A percentile compares a stretch with the other conserved stretches of the same genome.
Conservation (phyloP, 2,888 invertebrate genomes). For the Bembecia ichneumoniformis region DNA sequence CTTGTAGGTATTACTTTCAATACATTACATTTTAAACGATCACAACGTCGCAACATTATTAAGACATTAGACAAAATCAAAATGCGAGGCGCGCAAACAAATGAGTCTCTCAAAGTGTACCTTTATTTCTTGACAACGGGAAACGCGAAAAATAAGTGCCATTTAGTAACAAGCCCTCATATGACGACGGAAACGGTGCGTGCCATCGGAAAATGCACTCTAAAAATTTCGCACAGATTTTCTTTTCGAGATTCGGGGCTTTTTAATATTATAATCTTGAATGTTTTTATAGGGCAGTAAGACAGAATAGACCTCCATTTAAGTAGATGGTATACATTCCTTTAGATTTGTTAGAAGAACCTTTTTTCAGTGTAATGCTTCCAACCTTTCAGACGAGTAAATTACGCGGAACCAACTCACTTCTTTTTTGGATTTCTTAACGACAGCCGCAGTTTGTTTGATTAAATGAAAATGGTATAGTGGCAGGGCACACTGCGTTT, state of each 20-base stretch:
- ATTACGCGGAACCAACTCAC: neutral
- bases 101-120: neutral
- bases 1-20: too few species aligned
- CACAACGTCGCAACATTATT: too few species aligned
- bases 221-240: neutral
- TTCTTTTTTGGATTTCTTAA: too few species aligned
- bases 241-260: neutral
- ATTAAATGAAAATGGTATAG: too few species aligned
- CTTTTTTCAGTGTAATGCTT: conserved; percentile 15
- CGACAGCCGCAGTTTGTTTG: too few species aligned
- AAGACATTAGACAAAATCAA: neutral
- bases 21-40: too few species aligned
- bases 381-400: conserved; percentile 4
- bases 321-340: conserved; percentile 30
- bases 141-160: conserved; percentile 6
- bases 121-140: conserved; percentile 1
- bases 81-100: neutral
- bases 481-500: too few species aligned
- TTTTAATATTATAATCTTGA: conserved; percentile 35
- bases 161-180: conserved; percentile 6
- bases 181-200: conserved; percentile 7
- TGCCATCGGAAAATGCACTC: conserved; percentile 5
- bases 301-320: conserved; percentile 33
- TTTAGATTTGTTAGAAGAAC: conserved; percentile 22
- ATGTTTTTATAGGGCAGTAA: conserved; percentile 34